phyloP scores from a whole-genome alignment of 2,797 vertebrate genomes.

The Tangara arthus region DNA sequence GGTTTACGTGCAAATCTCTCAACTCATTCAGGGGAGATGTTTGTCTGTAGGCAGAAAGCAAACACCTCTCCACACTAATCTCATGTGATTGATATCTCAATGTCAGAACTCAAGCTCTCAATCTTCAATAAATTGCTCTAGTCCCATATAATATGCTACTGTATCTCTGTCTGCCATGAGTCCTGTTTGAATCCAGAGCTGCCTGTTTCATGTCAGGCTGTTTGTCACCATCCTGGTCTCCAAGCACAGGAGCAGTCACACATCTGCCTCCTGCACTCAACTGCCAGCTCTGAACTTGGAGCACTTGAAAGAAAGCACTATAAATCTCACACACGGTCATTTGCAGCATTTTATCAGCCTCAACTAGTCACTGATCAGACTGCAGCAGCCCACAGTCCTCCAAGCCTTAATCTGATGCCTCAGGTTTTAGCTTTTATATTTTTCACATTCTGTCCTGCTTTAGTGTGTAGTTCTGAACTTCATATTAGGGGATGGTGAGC shows the following conservation, averaged over 20 bases:
- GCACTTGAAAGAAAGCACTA: not conserved
- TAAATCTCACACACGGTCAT: not conserved
- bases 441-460: not conserved
- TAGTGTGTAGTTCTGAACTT: not conserved
- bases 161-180: not conserved
- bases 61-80: not conserved
- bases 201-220: not conserved
- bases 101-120: not conserved
- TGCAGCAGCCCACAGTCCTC: not conserved
- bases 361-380: not conserved
- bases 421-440: not conserved
- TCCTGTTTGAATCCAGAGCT: not conserved
- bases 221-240: not conserved
- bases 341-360: not conserved
- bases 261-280: not conserved
- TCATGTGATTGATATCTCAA: not conserved
- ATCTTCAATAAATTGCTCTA: not conserved
- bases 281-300: not conserved
- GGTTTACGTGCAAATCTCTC: not conserved
- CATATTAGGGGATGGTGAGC: not conserved
- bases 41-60: conserved; percentile 7
- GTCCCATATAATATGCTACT: not conserved
- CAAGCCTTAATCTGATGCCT: not conserved
- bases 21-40: not conserved
- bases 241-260: not conserved